Conservation (phyloP, 1,140 invertebrate species). For the Geopemphigus sp. region DNA sequence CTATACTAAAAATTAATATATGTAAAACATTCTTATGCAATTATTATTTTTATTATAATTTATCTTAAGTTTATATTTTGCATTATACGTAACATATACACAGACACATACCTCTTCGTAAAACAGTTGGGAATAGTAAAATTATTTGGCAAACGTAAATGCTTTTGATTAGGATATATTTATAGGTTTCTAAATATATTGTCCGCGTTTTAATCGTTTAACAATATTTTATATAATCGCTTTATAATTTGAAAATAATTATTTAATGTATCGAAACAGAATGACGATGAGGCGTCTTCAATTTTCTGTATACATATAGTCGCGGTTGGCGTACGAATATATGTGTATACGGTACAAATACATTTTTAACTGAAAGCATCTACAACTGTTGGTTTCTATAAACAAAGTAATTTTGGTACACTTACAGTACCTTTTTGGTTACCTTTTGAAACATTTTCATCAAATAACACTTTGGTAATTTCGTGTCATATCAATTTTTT, state of each 20-base stretch:
- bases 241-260: not conserved
- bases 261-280: not conserved
- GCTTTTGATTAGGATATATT: too few relatives aligned
- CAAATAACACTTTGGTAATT: not conserved
- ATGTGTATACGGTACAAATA: not conserved
- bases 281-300: not conserved
- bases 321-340: not conserved
- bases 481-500: too few relatives aligned
- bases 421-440: too few relatives aligned
- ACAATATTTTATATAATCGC: not conserved
- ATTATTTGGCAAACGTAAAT: too few relatives aligned
- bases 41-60: not conserved
- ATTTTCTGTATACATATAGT: not conserved
- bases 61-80: too few relatives aligned
- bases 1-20: not conserved
- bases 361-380: not conserved
- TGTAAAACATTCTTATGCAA: not conserved
- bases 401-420: not conserved
- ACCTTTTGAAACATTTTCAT: not conserved
- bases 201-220: not conserved
- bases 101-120: too few relatives aligned
- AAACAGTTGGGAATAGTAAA: too few relatives aligned
- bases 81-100: too few relatives aligned
- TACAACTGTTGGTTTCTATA: constrained; percentile 1
- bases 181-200: not conserved